Conservation (phyloP, 1,140 invertebrate species). For the Cherax destructor region DNA sequence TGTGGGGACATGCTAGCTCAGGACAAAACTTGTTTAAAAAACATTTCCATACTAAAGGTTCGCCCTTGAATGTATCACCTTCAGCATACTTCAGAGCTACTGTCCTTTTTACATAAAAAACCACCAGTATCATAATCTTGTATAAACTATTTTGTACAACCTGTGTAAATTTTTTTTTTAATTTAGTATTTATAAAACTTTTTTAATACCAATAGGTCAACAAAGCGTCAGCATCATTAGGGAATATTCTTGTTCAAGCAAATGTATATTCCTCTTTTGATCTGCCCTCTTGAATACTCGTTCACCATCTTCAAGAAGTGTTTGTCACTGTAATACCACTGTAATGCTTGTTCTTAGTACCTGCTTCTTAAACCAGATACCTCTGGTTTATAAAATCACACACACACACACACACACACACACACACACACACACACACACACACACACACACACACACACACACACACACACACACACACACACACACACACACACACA, state of each 20-base stretch:
- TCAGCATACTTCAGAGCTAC: no score
- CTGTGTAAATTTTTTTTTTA: not conserved
- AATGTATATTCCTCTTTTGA: not conserved
- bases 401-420: not conserved
- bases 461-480: no score
- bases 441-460: no score
- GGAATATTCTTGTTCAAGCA: slow-evolving; percentile 33
- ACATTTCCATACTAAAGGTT: no score
- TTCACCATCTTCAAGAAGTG: not conserved
- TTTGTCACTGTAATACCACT: slow-evolving; percentile 46
- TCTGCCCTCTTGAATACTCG: slow-evolving; percentile 1
- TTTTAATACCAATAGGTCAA: not conserved
- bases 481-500: no score
- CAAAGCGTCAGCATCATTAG: slow-evolving; percentile 14
- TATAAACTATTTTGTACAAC: not conserved
- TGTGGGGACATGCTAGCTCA: no score
- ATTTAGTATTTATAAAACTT: not conserved
- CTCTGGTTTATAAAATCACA: slow-evolving; percentile 28
- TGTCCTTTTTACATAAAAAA: no score
- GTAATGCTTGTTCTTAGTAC: slow-evolving; percentile 48
- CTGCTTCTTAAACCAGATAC: slow-evolving; percentile 17
- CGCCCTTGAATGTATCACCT: no score
- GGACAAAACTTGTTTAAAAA: no score
- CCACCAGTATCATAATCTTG: not conserved
- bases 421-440: no score